Evolutionary conservation across 2,797 vertebrate species (phyloP).

Genomic region (Antrozous pallidus): DNA sequence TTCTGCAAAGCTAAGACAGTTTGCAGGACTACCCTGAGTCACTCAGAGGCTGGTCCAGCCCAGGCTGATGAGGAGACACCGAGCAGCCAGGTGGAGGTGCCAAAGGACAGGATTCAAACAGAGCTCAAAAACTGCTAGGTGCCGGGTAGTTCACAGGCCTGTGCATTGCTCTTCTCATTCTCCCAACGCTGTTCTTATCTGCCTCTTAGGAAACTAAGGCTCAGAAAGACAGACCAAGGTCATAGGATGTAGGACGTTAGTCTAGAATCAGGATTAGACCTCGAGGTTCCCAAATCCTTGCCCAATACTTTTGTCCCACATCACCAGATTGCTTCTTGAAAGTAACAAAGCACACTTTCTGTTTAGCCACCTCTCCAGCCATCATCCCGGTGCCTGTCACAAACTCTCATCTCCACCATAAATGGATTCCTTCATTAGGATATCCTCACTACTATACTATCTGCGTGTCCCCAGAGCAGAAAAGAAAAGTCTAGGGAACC

Average conservation of each 20-base stretch:
- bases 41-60: not conserved
- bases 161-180: not conserved
- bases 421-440: not conserved
- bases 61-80: not conserved
- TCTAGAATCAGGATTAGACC: not conserved
- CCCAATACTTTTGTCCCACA: not conserved
- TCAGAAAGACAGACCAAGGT: not conserved
- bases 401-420: not conserved
- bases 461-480: not conserved
- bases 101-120: not conserved
- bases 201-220: not conserved
- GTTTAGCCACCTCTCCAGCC: not conserved
- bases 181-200: not conserved
- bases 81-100: not conserved
- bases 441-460: not conserved
- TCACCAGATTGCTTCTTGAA: conserved; percentile 7
- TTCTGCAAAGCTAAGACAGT: not conserved
- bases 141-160: not conserved
- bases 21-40: not conserved
- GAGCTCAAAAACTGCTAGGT: not conserved
- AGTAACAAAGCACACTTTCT: conserved; percentile 18
- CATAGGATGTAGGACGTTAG: not conserved
- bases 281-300: not conserved
- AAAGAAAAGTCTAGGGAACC: not conserved
- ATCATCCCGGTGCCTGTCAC: not conserved